phyloP scores from a whole-genome alignment of 2,888 invertebrate genomes.

The Drosophila macrothrix region DNA sequence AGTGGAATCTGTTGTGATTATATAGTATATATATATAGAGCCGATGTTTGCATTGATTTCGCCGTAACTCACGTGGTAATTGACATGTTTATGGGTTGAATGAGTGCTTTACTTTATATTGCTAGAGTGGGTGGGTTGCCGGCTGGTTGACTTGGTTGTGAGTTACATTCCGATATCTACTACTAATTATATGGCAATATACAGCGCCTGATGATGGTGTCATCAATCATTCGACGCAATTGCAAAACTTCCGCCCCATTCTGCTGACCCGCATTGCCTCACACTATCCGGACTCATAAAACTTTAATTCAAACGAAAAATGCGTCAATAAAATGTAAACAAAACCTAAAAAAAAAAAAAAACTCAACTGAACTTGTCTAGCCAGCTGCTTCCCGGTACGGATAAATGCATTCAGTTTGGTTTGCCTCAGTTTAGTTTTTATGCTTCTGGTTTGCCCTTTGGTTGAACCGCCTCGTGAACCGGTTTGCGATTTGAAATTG shows the following conservation, averaged over 20 bases:
- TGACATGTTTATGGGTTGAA: constrained; percentile 74
- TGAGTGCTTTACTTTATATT: constrained; percentile 48
- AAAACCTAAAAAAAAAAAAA: constrained; percentile 30
- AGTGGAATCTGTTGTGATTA: constrained; percentile 40
- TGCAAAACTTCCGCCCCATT: constrained; percentile 69
- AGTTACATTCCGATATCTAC: constrained; percentile 28
- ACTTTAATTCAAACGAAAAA: constrained; percentile 61
- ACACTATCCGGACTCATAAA: constrained; percentile 56
- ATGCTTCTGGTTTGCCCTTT: constrained; percentile 50
- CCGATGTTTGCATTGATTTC: constrained; percentile 70
- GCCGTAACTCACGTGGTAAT: constrained; percentile 74
- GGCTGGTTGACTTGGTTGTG: background rate
- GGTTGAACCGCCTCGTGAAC: constrained; percentile 51
- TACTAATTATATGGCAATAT: constrained; percentile 55
- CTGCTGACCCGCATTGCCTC: constrained; percentile 50
- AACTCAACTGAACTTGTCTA: constrained; percentile 45
- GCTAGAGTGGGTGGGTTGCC: background rate
- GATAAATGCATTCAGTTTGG: constrained; percentile 39
- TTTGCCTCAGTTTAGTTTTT: constrained; percentile 11
- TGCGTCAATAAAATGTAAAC: constrained; percentile 65
- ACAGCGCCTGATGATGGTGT: constrained; percentile 26
- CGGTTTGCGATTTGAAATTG: constrained; percentile 64
- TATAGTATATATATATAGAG: background rate
- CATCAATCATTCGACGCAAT: constrained; percentile 68
- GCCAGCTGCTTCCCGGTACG: constrained; percentile 36